These are phyloP conservation scores for Apamea crenata DNA, from an alignment of 2,888 invertebrate genomes.

Conservation along the genomic window DNA sequence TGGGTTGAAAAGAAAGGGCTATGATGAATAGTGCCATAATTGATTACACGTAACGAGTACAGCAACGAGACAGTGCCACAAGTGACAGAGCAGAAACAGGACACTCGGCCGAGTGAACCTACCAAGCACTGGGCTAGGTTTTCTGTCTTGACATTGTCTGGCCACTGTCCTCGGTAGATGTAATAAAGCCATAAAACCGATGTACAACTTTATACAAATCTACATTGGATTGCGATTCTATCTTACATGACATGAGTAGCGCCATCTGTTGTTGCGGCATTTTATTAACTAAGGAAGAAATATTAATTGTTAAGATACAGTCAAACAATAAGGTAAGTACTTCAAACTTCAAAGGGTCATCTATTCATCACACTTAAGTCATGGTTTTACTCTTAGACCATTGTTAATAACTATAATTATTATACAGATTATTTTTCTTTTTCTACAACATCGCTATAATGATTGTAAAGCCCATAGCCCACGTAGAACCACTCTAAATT, in stretches of 20 bases:
- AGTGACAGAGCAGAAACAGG: not conserved
- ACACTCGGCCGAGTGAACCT: not conserved
- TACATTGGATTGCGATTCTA: not conserved
- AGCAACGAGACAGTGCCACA: not conserved
- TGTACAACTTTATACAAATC: not conserved
- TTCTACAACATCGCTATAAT: not conserved
- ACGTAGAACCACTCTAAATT: not conserved
- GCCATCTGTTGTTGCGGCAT: slow-evolving; percentile 42
- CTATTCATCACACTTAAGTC: not conserved
- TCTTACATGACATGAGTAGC: slow-evolving; percentile 1
- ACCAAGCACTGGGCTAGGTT: not conserved
- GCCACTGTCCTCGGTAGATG: not conserved
- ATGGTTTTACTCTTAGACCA: not conserved
- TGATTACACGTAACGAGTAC: not conserved
- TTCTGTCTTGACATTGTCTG: no score
- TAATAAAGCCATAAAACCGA: not conserved
- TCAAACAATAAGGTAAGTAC: not conserved
- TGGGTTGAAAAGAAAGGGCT: not conserved
- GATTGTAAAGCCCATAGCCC: not conserved
- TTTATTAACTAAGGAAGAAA: not conserved
- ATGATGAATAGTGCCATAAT: not conserved
- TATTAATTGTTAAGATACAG: not conserved
- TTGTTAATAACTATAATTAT: not conserved
- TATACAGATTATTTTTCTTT: no score
- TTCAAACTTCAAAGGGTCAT: not conserved